Percentiles rank a stretch among this genome's conserved stretches.
phyloP scores from a whole-genome alignment of 2,113 vertebrate genomes.

The Pavo muticus region DNA sequence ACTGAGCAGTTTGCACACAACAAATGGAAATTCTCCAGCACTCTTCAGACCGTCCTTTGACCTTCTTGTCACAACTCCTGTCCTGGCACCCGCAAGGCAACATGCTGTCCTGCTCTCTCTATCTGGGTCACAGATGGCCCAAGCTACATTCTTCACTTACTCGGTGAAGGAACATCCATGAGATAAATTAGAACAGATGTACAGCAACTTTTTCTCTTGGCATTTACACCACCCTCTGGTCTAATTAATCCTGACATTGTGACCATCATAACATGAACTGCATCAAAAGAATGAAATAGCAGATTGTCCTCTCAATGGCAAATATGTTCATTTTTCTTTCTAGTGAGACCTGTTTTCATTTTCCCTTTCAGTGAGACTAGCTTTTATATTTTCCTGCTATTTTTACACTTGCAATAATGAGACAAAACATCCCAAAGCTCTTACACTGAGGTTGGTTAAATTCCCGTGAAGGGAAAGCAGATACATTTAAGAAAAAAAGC shows the following conservation, averaged over 20 bases:
- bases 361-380: background rate
- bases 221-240: slow-evolving; percentile 60
- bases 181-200: slow-evolving; percentile 72
- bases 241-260: slow-evolving; percentile 72
- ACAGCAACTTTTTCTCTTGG: slow-evolving; percentile 54
- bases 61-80: slow-evolving; percentile 40
- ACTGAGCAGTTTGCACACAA: background rate
- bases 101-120: slow-evolving; percentile 44
- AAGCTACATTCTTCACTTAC: slow-evolving; percentile 57
- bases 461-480: background rate
- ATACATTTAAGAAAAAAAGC: background rate
- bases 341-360: slow-evolving; percentile 10
- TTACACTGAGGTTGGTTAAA: background rate
- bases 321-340: slow-evolving; percentile 57
- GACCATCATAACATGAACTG: slow-evolving; percentile 15
- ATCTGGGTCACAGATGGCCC: slow-evolving; percentile 82
- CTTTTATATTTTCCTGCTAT: background rate
- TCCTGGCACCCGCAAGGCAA: slow-evolving; percentile 53
- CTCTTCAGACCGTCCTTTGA: slow-evolving; percentile 3
- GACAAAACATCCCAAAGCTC: background rate
- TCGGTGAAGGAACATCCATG: slow-evolving; percentile 54
- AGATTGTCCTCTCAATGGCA: slow-evolving; percentile 33
- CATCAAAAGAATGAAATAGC: slow-evolving; percentile 57
- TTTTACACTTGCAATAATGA: background rate
- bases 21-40: background rate